A percentile compares a stretch with the other conserved stretches of the same genome.
Evolutionary conservation across 2,797 vertebrate species (phyloP).

Genomic region (Sylvia borin): DNA sequence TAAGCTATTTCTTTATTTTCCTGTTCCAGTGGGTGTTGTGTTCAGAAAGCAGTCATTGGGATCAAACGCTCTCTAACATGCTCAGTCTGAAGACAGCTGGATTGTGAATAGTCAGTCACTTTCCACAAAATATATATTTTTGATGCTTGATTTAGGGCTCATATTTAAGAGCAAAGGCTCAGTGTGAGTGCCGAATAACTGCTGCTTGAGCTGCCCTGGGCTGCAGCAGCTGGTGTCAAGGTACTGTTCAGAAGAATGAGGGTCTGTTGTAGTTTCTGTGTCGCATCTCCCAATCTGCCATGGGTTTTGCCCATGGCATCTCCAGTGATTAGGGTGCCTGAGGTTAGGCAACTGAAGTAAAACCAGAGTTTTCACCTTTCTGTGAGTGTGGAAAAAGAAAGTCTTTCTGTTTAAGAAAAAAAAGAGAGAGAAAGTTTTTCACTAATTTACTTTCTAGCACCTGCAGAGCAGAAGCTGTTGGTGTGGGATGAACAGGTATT

Average conservation of each 20-base stretch:
- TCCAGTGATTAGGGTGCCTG: neutral
- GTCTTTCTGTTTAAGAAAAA: neutral
- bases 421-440: neutral
- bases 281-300: accelerated
- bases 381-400: neutral
- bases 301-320: neutral
- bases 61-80: neutral
- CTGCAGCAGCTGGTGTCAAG: neutral
- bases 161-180: neutral
- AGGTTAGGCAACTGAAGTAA: neutral
- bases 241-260: neutral
- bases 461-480: neutral
- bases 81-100: accelerated
- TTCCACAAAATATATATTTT: neutral
- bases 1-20: neutral
- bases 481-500: neutral
- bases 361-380: neutral
- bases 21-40: neutral
- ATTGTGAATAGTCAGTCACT: neutral
- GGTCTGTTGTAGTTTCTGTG: accelerated
- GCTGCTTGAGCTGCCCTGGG: neutral
- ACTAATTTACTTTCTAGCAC: neutral
- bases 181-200: neutral
- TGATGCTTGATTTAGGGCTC: neutral
- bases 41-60: neutral